Conservation (phyloP, 2,113 vertebrate genomes). For the Engraulis encrasicolus region DNA sequence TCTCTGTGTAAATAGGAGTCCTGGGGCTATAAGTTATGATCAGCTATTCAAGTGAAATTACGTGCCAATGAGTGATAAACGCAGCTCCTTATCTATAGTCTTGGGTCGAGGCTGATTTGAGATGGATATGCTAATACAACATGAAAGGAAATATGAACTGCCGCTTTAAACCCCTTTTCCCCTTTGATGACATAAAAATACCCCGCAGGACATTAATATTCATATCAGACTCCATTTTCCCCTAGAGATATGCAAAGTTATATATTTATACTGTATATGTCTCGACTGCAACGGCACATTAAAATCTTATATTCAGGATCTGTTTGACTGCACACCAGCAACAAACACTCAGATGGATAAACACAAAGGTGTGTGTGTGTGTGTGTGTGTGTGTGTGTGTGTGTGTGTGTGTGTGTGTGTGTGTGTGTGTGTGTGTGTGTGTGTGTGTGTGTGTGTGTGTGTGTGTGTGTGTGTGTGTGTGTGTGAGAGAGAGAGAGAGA, state of each 20-base stretch:
- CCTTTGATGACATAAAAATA: slow-evolving; percentile 57
- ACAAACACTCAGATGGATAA: background rate
- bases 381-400: background rate
- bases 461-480: slow-evolving; percentile 4
- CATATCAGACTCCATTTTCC: slow-evolving; percentile 39
- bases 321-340: background rate
- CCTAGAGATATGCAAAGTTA: slow-evolving; percentile 36
- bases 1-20: slow-evolving; percentile 26
- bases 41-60: slow-evolving; percentile 35
- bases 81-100: slow-evolving; percentile 36
- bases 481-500: too few relatives aligned
- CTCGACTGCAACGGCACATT: background rate
- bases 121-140: slow-evolving; percentile 50
- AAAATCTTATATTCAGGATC: background rate
- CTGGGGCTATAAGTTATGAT: slow-evolving; percentile 26
- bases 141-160: slow-evolving; percentile 48
- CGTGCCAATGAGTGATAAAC: slow-evolving; percentile 45
- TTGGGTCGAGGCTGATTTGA: slow-evolving; percentile 20
- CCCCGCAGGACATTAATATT: slow-evolving; percentile 52
- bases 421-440: slow-evolving; percentile 6
- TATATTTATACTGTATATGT: too few relatives aligned
- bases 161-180: slow-evolving; percentile 41
- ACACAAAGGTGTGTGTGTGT: background rate
- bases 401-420: slow-evolving; percentile 27
- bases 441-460: background rate